These are phyloP conservation scores for Furnarius figulus DNA, from an alignment of 2,113 vertebrate genomes.

Conservation along the genomic window DNA sequence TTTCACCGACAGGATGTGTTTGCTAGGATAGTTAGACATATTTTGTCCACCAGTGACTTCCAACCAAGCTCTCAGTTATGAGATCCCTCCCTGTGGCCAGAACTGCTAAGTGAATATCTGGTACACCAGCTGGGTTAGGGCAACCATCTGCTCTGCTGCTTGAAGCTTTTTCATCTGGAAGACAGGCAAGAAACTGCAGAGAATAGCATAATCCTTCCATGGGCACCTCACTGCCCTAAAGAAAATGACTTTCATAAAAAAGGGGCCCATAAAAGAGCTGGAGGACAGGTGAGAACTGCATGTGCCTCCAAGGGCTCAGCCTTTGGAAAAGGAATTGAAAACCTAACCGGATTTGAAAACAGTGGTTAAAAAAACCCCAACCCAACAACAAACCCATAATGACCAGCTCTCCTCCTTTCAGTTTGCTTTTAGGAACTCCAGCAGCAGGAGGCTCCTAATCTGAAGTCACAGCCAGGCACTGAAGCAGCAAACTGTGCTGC, in stretches of 20 bases:
- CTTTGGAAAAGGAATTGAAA: neutral
- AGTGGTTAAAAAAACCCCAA: neutral
- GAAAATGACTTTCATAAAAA: neutral
- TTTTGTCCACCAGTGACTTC: slow-evolving; percentile 16
- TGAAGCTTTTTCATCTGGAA: slow-evolving; percentile 41
- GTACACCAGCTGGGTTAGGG: slow-evolving; percentile 37
- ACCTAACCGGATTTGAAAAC: neutral
- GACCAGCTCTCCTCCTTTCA: neutral
- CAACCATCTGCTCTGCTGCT: slow-evolving; percentile 42
- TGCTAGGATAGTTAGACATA: neutral
- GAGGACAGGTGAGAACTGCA: neutral
- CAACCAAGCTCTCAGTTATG: neutral
- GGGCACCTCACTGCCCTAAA: neutral
- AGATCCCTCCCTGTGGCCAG: slow-evolving; percentile 42
- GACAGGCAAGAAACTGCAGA: neutral
- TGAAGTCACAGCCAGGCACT: neutral
- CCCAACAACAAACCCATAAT: neutral
- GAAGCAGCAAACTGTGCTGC: neutral
- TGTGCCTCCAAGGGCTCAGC: neutral
- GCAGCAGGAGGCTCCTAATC: neutral
- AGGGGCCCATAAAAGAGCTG: neutral
- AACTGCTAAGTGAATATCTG: slow-evolving; percentile 29
- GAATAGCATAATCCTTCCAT: neutral
- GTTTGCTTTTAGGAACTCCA: neutral
- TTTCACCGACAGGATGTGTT: neutral